Base-by-base conservation (phyloP, 1,140 invertebrate species). In the Gryon sp. region DNA sequence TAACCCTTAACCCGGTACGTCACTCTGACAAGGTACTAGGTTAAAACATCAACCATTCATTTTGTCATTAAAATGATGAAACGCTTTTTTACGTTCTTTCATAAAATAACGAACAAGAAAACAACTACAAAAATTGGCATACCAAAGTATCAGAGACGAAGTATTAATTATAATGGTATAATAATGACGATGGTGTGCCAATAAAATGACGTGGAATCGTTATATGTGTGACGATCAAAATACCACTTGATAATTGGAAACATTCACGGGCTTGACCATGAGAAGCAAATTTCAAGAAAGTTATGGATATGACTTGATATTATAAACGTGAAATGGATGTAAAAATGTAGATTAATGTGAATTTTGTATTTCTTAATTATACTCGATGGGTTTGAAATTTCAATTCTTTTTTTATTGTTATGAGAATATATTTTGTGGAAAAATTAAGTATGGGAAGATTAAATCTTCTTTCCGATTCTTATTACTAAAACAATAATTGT, bases 31-130 rank as follows among this genome's bases (percentile, higher is more conserved):
- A 43, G 38, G 14, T 15, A 40, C 19, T 26, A 14, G 19, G 34
- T 16, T 50, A 48, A 30, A 30, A n/a, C 36, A 48, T 65, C 30
- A 65, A 65, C 38, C 48, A 48, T 12, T 63, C 59, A 63, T 63
- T 63, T 50, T 40, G 46, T 52, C 43, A 43, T 63, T 52, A 63
- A 52, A 43, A 50, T 32, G 45, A 63, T 50, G 40, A 15, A 62
- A n/a, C 20, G 34, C 34, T 36, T 63, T 30, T 34, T 34, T 12
- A 34, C 11, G 5, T 11, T 34, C n/a, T n/a, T n/a, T n/a, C n/a
- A n/a, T n/a, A n/a, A n/a, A n/a, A n/a, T n/a, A n/a, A n/a, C n/a
- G n/a, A n/a, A n/a, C n/a, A n/a, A n/a, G n/a, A n/a, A n/a, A n/a
- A n/a, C n/a, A n/a, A 26, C 14, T 53, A 53, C 30, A 11, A 62